A percentile compares a stretch with the other conserved stretches of the same genome.
These are phyloP conservation scores for Rhinoraja longicauda DNA, from an alignment of 2,797 vertebrate species.

Conservation along the genomic window DNA sequence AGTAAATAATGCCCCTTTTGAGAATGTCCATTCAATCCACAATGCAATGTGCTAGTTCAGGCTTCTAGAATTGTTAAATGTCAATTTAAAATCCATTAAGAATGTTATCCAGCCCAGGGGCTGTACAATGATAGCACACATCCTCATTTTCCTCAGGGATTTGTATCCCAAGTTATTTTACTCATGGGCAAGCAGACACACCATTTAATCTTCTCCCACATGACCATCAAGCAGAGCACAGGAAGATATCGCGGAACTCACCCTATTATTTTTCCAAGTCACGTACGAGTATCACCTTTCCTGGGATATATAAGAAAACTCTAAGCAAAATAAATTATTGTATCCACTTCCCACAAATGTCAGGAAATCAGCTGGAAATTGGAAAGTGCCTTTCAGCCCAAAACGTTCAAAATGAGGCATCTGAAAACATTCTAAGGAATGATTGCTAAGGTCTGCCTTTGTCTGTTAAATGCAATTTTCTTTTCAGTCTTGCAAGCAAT, in stretches of 20 bases:
- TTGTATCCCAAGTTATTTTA: not conserved
- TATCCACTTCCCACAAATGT: not conserved
- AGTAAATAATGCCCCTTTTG: conserved; percentile 3
- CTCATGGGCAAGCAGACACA: not conserved
- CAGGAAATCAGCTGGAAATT: not conserved
- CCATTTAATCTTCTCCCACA: not conserved
- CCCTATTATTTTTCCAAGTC: not conserved
- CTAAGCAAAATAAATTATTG: not conserved
- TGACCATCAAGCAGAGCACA: not conserved
- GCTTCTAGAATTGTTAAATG: not conserved
- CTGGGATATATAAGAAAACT: not conserved
- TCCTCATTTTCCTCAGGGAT: not conserved
- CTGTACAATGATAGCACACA: not conserved
- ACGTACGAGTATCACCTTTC: not conserved
- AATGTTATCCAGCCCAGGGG: not conserved
- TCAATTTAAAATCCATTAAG: conserved; percentile 14
- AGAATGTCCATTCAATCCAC: not conserved
- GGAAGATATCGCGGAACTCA: not conserved
- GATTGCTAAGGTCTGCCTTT: not conserved
- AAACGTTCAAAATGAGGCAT: not conserved
- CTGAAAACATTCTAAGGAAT: not conserved
- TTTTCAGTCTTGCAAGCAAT: not conserved
- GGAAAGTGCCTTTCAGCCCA: not conserved
- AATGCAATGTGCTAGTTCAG: not conserved
- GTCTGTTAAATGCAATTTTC: conserved; percentile 4